Evolutionary conservation across 2,888 invertebrate species (phyloP).

Genomic region (Cantharis nigra): DNA sequence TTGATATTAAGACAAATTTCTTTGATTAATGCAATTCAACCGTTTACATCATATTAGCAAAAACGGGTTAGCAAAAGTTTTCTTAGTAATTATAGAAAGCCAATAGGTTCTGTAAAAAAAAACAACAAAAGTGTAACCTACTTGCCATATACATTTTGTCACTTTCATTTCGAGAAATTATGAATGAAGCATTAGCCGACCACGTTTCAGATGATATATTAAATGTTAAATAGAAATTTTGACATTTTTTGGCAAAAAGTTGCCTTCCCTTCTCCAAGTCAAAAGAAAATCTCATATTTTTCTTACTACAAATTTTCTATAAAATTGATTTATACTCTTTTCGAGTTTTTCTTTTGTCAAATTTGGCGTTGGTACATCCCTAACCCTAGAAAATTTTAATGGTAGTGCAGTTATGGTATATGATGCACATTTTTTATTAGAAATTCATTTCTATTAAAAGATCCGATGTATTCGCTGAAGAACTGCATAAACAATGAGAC

Average conservation of each 20-base stretch:
- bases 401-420: neutral
- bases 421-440: neutral
- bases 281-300: too few species aligned
- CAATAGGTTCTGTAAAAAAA: conserved; percentile 1
- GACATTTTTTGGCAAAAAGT: neutral
- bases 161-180: neutral
- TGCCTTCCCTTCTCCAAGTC: neutral
- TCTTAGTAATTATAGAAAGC: conserved; percentile 4
- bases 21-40: conserved; percentile 2
- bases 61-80: conserved; percentile 4
- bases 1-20: neutral
- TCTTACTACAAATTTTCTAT: too few species aligned
- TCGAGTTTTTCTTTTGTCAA: too few species aligned
- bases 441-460: neutral
- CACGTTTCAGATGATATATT: neutral
- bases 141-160: neutral
- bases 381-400: neutral
- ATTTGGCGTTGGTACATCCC: too few species aligned
- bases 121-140: conserved; percentile 3
- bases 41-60: conserved; percentile 4
- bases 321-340: too few species aligned
- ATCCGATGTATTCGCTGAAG: neutral
- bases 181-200: neutral
- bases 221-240: neutral
- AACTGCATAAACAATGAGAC: neutral